These are phyloP conservation scores for Pan troglodytes DNA, from an alignment of 2,113 vertebrate species.

Conservation along the genomic window NHGRI_mPanTro3-v2.1_pri NC_072398.2:186367501-186368000, in stretches of 20 bases:
- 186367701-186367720: background rate
- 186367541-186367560: background rate
- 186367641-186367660: background rate
- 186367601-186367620: background rate
- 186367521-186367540: background rate
- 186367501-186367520: background rate
- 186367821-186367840: background rate
- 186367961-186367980: background rate
- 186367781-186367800: slow-evolving; percentile 16
- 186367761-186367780: slow-evolving; percentile 24
- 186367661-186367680: background rate
- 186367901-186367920: background rate
- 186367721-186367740: background rate
- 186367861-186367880: slow-evolving; percentile 19
- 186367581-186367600: background rate
- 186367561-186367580: background rate
- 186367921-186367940: background rate
- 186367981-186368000: background rate
- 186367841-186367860: background rate
- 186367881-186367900: background rate
- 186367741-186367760: background rate
- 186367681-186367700: background rate
- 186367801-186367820: slow-evolving; percentile 23
- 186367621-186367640: background rate
- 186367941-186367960: background rate